phyloP scores from a whole-genome alignment of 1,140 invertebrate species.

The Mamestra configurata region DNA sequence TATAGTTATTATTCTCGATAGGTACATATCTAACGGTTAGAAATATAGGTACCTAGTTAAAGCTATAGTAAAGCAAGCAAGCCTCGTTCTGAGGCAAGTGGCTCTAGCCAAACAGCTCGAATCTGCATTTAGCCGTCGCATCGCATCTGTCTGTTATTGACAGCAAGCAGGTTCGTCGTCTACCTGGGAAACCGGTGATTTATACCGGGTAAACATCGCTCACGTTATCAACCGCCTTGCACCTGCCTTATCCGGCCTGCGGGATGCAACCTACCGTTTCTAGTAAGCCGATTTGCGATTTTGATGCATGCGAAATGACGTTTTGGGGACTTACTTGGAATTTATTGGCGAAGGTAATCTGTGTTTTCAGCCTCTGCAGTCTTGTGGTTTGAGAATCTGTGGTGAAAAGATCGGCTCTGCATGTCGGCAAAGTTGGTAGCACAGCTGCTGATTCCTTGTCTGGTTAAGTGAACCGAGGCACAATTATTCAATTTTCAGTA shows the following conservation, averaged over 20 bases:
- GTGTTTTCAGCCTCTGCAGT: not conserved
- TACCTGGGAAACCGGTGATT: slow-evolving; percentile 55
- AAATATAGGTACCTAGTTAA: no score
- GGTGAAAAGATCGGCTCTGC: not conserved
- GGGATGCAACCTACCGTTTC: slow-evolving; percentile 46
- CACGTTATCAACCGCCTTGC: slow-evolving; percentile 71
- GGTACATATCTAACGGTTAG: no score
- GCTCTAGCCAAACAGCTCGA: not conserved
- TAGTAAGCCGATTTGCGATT: slow-evolving; percentile 70
- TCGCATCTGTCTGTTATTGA: slow-evolving; percentile 56
- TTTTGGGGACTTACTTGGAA: slow-evolving; percentile 34
- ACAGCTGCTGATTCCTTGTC: no score
- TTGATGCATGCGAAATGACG: slow-evolving; percentile 62
- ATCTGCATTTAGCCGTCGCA: slow-evolving; percentile 53
- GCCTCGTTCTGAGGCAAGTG: slow-evolving; percentile 5
- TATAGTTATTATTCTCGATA: no score
- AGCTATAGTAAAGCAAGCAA: not conserved
- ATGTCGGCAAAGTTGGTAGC: no score
- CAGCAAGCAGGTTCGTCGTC: slow-evolving; percentile 53
- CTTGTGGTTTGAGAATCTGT: not conserved
- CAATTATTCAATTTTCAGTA: no score
- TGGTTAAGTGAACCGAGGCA: no score
- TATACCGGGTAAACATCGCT: slow-evolving; percentile 66
- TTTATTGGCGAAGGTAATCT: slow-evolving; percentile 35
- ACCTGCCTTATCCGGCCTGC: slow-evolving; percentile 69